phyloP scores from a whole-genome alignment of 2,113 vertebrate genomes.

The Leucosticte australis region DNA sequence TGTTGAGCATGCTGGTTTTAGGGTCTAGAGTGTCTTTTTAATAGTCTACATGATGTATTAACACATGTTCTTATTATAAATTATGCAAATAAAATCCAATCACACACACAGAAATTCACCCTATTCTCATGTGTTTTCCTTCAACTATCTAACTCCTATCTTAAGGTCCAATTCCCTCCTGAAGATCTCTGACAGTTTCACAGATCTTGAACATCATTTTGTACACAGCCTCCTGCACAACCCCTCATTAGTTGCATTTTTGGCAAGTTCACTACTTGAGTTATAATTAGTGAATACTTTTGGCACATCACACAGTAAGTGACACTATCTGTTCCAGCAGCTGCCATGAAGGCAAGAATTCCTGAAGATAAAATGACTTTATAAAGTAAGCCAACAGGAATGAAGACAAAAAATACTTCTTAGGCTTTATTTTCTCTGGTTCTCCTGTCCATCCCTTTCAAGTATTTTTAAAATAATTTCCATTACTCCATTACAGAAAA shows the following conservation, averaged over 20 bases:
- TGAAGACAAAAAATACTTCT: background rate
- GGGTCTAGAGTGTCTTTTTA: background rate
- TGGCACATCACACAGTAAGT: background rate
- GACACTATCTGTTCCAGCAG: background rate
- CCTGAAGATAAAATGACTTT: background rate
- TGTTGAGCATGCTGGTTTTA: background rate
- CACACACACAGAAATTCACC: background rate
- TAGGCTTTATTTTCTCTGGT: background rate
- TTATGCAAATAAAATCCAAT: background rate
- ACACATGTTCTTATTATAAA: background rate
- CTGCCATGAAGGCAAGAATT: background rate
- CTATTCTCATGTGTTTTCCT: background rate
- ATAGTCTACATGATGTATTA: background rate
- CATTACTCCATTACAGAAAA: background rate
- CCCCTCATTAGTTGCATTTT: background rate
- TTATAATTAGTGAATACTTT: background rate
- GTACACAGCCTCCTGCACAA: background rate
- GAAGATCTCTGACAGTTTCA: background rate
- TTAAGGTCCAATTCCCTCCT: background rate
- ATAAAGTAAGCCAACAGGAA: background rate
- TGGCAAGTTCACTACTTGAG: background rate
- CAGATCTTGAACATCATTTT: background rate
- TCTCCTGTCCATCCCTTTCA: background rate
- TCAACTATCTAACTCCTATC: background rate
- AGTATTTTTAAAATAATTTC: background rate